These are phyloP conservation scores for Leptocoma aspasia DNA, from an alignment of 2,113 vertebrate genomes.

Conservation along the genomic window DNA sequence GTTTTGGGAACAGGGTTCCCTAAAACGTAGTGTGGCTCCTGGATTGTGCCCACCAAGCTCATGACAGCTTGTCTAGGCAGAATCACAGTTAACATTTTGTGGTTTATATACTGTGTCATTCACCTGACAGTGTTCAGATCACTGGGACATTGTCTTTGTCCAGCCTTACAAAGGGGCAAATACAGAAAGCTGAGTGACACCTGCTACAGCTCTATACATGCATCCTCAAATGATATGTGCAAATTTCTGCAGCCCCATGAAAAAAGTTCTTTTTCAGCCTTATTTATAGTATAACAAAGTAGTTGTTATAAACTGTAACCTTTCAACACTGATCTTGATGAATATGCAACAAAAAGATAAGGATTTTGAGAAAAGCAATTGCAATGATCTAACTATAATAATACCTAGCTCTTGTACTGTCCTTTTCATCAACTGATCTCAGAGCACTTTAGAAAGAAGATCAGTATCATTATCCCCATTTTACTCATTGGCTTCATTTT, in stretches of 20 bases:
- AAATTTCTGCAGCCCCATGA: constrained; percentile 54
- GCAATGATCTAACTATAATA: constrained; percentile 60
- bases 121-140: background rate
- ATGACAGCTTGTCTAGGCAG: background rate
- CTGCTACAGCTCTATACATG: background rate
- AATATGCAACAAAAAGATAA: constrained; percentile 62
- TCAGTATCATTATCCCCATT: constrained; percentile 60
- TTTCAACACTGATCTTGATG: constrained; percentile 51
- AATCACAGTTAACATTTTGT: background rate
- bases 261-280: constrained; percentile 20
- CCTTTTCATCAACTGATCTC: constrained; percentile 61
- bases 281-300: constrained; percentile 26
- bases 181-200: background rate
- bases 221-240: constrained; percentile 22
- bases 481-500: constrained; percentile 68
- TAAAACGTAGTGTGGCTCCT: background rate
- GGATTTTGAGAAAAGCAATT: constrained; percentile 53
- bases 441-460: constrained; percentile 59
- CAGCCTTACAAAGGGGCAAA: background rate
- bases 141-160: background rate
- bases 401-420: constrained; percentile 50
- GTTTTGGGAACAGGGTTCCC: background rate
- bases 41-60: background rate
- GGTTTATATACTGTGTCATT: background rate
- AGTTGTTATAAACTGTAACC: constrained; percentile 53